A percentile compares a stretch with the other conserved stretches of the same genome.
These are phyloP conservation scores for Amphiura filiformis DNA, from an alignment of 35 echinoderm and acorn worm species.

Conservation along the genomic window DNA sequence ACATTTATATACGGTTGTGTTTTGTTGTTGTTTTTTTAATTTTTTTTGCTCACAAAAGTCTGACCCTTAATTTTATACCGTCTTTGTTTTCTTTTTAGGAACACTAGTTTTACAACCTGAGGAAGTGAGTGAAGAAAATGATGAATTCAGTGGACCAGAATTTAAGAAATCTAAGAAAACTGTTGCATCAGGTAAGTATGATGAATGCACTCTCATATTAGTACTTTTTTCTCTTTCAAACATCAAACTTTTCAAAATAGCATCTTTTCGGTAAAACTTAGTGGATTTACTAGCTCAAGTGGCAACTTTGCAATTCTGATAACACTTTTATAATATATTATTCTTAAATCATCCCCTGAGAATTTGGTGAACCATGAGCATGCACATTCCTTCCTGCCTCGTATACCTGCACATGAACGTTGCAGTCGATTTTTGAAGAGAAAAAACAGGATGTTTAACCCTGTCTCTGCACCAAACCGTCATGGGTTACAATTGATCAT, in stretches of 20 bases:
- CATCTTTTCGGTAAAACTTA: neutral
- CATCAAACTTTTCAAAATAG: neutral
- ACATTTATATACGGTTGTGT: neutral
- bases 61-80: no score
- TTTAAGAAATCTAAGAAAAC: neutral
- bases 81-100: slow-evolving; percentile 26
- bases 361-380: no score
- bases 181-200: neutral
- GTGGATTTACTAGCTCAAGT: neutral
- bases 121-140: slow-evolving; percentile 22
- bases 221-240: neutral
- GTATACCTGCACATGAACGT: no score
- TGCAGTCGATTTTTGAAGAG: no score
- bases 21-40: neutral
- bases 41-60: no score
- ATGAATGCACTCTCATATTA: neutral
- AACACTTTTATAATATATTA: neutral
- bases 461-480: no score
- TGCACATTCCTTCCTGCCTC: no score
- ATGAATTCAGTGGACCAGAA: slow-evolving; percentile 35
- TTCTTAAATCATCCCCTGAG: neutral
- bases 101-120: slow-evolving; percentile 55
- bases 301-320: neutral
- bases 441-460: no score
- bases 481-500: no score